Percentiles rank a stretch among this genome's conserved stretches.
Conservation (phyloP, 2,888 invertebrate species). For the Carpatolechia fugitivella region DNA sequence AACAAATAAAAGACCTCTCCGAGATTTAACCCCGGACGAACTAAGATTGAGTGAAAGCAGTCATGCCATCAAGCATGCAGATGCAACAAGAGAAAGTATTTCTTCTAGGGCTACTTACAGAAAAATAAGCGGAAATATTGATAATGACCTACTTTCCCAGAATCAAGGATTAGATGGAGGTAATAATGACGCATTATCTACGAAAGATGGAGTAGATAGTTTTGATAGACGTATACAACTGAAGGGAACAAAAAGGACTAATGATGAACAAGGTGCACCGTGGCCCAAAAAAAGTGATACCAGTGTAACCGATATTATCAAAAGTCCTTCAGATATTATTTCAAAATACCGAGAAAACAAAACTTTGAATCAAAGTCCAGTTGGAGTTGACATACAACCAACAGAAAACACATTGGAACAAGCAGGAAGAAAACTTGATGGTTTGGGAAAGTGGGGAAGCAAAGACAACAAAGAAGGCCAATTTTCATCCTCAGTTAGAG, state of each 20-base stretch:
- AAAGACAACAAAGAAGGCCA: neutral
- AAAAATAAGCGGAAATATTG: too few relatives aligned
- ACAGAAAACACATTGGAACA: neutral
- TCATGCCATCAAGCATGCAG: too few relatives aligned
- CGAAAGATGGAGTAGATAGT: neutral
- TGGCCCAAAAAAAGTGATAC: neutral
- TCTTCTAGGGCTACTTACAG: too few relatives aligned
- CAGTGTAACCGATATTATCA: neutral
- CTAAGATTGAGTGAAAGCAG: too few relatives aligned
- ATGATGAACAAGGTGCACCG: neutral
- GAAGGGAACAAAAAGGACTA: neutral
- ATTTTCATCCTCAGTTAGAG: neutral
- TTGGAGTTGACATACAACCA: neutral
- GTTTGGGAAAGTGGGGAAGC: neutral
- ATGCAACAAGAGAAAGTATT: too few relatives aligned
- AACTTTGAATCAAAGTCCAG: neutral
- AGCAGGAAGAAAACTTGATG: neutral
- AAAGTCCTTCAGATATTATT: neutral
- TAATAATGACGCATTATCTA: neutral
- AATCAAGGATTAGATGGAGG: neutral
- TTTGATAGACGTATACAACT: neutral
- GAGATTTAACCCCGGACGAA: too few relatives aligned
- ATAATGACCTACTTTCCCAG: too few relatives aligned
- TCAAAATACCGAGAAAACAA: neutral
- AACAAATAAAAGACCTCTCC: too few relatives aligned